A percentile compares a stretch with the other conserved stretches of the same genome.
Evolutionary conservation across 1,140 invertebrate species (phyloP).

Genomic region (Zaprionus gabonicus): DNA sequence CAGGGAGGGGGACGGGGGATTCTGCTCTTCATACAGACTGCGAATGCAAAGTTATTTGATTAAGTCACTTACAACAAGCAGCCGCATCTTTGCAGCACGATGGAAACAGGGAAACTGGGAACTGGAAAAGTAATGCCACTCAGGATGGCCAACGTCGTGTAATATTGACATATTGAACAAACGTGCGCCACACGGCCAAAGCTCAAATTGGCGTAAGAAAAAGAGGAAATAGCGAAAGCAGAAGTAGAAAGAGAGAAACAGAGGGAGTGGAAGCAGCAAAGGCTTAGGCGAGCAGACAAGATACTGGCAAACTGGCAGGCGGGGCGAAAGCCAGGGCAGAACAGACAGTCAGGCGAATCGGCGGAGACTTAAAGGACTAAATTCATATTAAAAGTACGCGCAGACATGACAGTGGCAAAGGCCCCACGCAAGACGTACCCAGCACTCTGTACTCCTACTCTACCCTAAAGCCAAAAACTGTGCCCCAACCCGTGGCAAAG

Average conservation of each 20-base stretch:
- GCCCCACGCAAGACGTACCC: conserved; percentile 6
- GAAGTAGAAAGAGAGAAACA: not conserved
- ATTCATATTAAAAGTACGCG: conserved; percentile 81
- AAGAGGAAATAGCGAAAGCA: not conserved
- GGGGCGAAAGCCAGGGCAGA: conserved; percentile 1
- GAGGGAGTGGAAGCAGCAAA: not conserved
- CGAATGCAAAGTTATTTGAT: conserved; percentile 82
- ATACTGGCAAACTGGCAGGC: not conserved
- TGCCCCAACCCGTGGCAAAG: not conserved
- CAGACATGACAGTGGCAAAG: conserved; percentile 70
- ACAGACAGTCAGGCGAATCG: conserved; percentile 25
- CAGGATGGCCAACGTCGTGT: conserved; percentile 64
- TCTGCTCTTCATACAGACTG: conserved; percentile 18
- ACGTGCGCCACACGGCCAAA: conserved; percentile 60
- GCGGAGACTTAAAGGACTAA: conserved; percentile 76
- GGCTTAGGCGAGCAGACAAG: conserved; percentile 2
- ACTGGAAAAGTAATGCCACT: conserved; percentile 61
- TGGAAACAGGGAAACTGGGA: not conserved
- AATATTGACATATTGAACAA: conserved; percentile 83
- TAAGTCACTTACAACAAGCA: conserved; percentile 72
- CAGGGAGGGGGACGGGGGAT: not conserved
- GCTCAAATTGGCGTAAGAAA: conserved; percentile 9
- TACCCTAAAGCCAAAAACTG: conserved; percentile 13
- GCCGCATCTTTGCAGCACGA: not conserved
- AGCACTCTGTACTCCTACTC: not conserved